Evolutionary conservation across 2,797 vertebrate species (phyloP).

Genomic region (Channa striata): DNA sequence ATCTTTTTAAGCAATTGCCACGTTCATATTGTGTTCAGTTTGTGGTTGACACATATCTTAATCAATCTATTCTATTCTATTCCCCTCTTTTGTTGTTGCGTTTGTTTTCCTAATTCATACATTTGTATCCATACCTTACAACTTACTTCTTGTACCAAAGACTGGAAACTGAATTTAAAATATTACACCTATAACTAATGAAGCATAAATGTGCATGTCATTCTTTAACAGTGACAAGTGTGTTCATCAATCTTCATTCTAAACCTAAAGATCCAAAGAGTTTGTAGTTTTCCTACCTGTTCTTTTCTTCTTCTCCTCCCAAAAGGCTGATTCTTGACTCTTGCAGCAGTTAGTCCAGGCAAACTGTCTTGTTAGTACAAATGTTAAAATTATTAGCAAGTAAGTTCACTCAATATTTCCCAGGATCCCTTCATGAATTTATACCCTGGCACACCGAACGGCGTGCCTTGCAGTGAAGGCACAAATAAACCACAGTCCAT

Average conservation of each 20-base stretch:
- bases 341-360: neutral
- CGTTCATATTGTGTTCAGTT: too few species aligned
- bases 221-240: neutral
- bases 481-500: constrained; percentile 18
- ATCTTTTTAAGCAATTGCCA: too few species aligned
- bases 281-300: constrained; percentile 39
- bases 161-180: too few species aligned
- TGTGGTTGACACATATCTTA: too few species aligned
- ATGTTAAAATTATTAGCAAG: constrained; percentile 8
- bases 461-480: constrained; percentile 57
- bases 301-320: constrained; percentile 13
- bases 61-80: too few species aligned
- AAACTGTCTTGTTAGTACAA: constrained; percentile 20
- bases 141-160: too few species aligned
- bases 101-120: too few species aligned
- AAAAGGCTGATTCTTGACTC: neutral
- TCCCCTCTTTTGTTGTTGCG: too few species aligned
- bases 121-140: too few species aligned
- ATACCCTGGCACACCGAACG: constrained; percentile 32
- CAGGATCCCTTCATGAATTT: constrained; percentile 19
- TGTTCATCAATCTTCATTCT: neutral
- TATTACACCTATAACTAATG: neutral
- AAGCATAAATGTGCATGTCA: neutral
- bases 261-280: neutral
- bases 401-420: constrained; percentile 10